Evolutionary conservation across 2,888 invertebrate species (phyloP).

Genomic region (Agelastica alni): DNA sequence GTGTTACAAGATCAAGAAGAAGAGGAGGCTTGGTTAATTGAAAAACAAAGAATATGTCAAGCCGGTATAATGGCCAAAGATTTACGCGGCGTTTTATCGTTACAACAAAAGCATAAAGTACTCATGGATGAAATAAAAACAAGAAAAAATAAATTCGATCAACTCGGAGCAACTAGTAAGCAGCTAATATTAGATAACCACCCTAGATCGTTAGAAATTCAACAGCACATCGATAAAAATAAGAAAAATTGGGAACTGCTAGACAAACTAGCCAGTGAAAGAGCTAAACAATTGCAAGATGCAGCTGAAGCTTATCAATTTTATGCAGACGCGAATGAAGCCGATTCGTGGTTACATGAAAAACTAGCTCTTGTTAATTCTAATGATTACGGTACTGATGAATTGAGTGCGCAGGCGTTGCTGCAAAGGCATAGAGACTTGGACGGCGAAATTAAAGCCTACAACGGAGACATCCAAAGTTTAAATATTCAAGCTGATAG

Average conservation of each 20-base stretch:
- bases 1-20: constrained; percentile 97
- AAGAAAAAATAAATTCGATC: constrained; percentile 70
- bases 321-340: constrained; percentile 96
- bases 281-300: constrained; percentile 79
- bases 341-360: constrained; percentile 96
- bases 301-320: constrained; percentile 95
- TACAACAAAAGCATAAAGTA: constrained; percentile 92
- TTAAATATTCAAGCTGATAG: constrained; percentile 79
- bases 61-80: constrained; percentile 94
- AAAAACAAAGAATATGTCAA: constrained; percentile 91
- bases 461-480: constrained; percentile 79
- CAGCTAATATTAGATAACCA: constrained; percentile 80
- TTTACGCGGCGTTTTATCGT: constrained; percentile 82
- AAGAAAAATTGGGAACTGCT: constrained; percentile 88
- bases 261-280: constrained; percentile 76
- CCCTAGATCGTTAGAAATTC: constrained; percentile 80
- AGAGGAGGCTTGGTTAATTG: constrained; percentile 95
- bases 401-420: constrained; percentile 86
- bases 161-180: constrained; percentile 64
- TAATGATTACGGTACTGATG: constrained; percentile 88
- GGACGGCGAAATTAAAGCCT: constrained; percentile 87
- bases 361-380: constrained; percentile 90
- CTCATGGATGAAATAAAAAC: constrained; percentile 87
- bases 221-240: constrained; percentile 76
- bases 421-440: constrained; percentile 84